Conservation (phyloP, 92 coral and sea anemone species). For the Pocillopora meandrina region DNA sequence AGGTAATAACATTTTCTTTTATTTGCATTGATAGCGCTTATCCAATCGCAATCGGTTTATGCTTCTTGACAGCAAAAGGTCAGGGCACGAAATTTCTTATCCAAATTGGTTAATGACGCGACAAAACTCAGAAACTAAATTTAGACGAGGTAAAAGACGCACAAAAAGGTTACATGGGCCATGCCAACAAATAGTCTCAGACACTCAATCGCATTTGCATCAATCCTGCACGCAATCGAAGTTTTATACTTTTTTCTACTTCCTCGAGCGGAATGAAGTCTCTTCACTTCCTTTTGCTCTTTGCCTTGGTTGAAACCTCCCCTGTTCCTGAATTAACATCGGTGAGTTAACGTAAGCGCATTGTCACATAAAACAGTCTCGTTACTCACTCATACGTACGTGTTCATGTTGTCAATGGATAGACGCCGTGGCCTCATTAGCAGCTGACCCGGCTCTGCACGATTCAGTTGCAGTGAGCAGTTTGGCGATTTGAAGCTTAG, state of each 20-base stretch:
- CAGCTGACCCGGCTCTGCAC: too few relatives aligned
- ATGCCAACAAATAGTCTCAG: background rate
- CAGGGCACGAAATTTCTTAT: too few relatives aligned
- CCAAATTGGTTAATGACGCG: too few relatives aligned
- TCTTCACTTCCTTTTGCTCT: background rate
- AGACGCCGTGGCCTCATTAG: background rate
- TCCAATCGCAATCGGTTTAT: too few relatives aligned
- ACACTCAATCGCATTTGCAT: constrained; percentile 1
- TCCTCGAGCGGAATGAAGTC: constrained; percentile 6
- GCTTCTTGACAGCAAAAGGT: too few relatives aligned
- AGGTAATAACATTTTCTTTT: too few relatives aligned
- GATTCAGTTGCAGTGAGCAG: too few relatives aligned
- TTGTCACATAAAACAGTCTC: background rate
- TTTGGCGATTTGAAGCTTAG: too few relatives aligned
- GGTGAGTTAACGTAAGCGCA: constrained; percentile 5
- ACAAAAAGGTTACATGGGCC: background rate
- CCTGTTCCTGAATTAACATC: background rate
- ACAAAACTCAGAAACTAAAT: background rate
- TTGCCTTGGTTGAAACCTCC: constrained; percentile 2
- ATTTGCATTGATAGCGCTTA: too few relatives aligned
- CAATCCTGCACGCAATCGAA: background rate
- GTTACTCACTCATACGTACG: background rate
- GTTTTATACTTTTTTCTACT: background rate
- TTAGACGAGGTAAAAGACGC: background rate
- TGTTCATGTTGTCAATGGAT: too few relatives aligned